Evolutionary conservation across 2,797 vertebrate genomes (phyloP).

Genomic region (Neosilurus mollespiculum): DNA sequence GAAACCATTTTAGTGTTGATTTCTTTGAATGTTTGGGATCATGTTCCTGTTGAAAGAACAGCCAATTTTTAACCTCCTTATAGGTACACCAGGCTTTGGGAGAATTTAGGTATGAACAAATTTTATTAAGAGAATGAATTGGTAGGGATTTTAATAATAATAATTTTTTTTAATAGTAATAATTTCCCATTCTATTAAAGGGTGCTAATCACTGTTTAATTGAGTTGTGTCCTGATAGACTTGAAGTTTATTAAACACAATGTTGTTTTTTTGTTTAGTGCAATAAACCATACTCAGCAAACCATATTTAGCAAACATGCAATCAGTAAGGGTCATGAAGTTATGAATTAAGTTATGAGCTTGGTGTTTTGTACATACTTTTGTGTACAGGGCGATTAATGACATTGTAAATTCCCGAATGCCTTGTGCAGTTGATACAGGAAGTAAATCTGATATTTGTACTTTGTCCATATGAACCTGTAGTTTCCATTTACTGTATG

Average conservation of each 20-base stretch:
- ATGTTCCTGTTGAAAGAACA: neutral
- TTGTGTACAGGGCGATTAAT: neutral
- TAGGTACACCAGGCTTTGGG: neutral
- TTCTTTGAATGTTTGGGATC: neutral
- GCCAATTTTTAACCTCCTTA: neutral
- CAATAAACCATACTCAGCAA: neutral
- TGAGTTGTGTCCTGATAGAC: neutral
- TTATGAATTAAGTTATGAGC: too few relatives aligned
- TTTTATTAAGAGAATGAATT: neutral
- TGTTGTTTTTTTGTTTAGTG: neutral
- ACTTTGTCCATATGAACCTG: neutral
- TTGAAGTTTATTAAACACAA: neutral
- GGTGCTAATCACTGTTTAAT: neutral
- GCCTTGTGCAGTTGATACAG: neutral
- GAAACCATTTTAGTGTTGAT: neutral
- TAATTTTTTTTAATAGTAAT: neutral
- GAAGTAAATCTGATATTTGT: neutral
- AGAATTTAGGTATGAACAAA: neutral
- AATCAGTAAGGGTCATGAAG: too few relatives aligned
- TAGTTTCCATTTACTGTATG: neutral
- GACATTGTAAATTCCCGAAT: neutral
- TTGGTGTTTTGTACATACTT: neutral
- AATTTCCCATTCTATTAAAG: neutral
- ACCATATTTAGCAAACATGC: too few relatives aligned
- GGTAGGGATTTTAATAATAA: neutral